Evolutionary conservation across 2,113 vertebrate genomes (phyloP), one percentile per base, ranked within the genome.

Genomic region (Barbus barbus): DNA sequence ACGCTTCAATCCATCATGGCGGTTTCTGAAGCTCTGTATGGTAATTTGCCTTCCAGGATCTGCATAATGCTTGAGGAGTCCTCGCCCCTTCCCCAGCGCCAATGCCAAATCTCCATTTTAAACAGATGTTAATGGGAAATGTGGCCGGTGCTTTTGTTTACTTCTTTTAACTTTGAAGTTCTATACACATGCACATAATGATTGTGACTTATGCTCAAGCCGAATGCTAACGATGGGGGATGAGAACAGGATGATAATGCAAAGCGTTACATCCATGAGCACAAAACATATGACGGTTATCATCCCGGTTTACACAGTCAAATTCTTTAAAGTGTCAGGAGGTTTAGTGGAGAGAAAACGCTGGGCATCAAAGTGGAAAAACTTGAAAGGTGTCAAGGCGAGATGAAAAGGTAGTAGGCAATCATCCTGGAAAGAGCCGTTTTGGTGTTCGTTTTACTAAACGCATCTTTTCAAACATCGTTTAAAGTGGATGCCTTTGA

Each of bases 91-190:
- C 69, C 58, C 33, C 84, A 24, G 61, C 24, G 18, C 33, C 41
- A 38, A 58, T 26, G 38, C 81, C 72, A 65, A 33, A 85, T 87
- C 83, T 89, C 81, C 83, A 89, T 85, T 85, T 87, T 82, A 78
- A 85, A 85, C 76, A 77, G 56, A 89, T 87, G 83, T 82, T 87
- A 87, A 85, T 84, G 61, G 53, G 36, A 73, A 87, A 46, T 31
- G 51, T 31, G 24, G 51, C 60, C 41, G 2, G 56, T 28, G 28
- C 41, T 78, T 81, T 87, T 65, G 81, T 87, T 85, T 85, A 84
- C 75, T 83, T 65, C 67, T 44, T n/a, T 79, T 83, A 86, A 77
- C 79, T 76, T 83, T 80, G 74, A 85, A 72, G 51, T 75, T 85
- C 69, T 78, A 31, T 71, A 80, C 38, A 75, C 36, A 33, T 44